phyloP scores from a whole-genome alignment of 2,113 vertebrate species.

The Dromas ardeola region DNA sequence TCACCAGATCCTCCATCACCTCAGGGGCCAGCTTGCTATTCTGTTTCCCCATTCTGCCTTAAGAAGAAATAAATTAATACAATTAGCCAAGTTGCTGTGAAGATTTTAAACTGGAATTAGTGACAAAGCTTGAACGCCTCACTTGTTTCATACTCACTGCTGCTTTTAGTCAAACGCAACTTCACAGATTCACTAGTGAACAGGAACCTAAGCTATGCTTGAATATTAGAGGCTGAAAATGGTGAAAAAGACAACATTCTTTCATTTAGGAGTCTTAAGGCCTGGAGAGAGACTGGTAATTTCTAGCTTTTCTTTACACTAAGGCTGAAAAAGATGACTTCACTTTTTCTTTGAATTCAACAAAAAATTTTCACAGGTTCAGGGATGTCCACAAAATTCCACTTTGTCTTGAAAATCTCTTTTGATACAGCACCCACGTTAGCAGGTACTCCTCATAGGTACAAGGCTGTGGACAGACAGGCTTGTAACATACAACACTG shows the following conservation, averaged over 20 bases:
- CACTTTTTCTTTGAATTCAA: neutral
- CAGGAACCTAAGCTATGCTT: neutral
- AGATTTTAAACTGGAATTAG: neutral
- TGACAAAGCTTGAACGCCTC: neutral
- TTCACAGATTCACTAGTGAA: neutral
- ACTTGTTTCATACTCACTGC: neutral
- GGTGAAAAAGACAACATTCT: neutral
- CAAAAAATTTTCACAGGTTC: neutral
- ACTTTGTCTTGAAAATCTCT: neutral
- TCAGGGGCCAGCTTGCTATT: slow-evolving; percentile 99
- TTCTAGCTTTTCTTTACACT: neutral
- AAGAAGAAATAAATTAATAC: slow-evolving; percentile 52
- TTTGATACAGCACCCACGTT: neutral
- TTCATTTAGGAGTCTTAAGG: neutral
- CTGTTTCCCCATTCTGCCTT: slow-evolving; percentile 97
- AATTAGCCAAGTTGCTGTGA: slow-evolving; percentile 10
- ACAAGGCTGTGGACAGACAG: neutral
- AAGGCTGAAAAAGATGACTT: neutral
- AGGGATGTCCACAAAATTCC: neutral
- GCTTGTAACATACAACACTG: neutral
- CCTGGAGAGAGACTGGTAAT: neutral
- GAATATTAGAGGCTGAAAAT: neutral
- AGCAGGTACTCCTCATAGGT: neutral
- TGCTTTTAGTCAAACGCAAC: neutral
- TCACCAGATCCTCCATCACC: slow-evolving; percentile 99